Base-by-base conservation (phyloP, 2,797 vertebrate species). In the Fundulus diaphanus region DNA sequence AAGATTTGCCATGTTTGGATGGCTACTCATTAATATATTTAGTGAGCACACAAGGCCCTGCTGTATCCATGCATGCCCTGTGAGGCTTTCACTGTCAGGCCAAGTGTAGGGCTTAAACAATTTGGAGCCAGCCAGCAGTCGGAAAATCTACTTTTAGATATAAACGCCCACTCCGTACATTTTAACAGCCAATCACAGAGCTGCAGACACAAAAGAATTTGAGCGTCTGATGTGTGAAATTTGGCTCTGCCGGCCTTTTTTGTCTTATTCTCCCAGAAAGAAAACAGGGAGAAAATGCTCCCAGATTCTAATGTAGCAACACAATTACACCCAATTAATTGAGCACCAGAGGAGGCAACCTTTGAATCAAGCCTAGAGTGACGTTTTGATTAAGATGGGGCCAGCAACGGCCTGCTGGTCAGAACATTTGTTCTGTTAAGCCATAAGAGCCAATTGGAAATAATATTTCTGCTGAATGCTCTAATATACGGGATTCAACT, bases 81-180 rank as follows among this genome's bases (percentile, higher is more conserved):
- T 22, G 70, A 70, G 52, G 56, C 74, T 33, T 70, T 83, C 73
- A 63, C 67, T 77, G 76, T 71, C 67, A 46, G 42, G 42, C 68
- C 46, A 42, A n/a, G 73, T 72, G 80, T 59, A 31, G 51, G 73
- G 79, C 81, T 73, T 2, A 74, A 76, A 78, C 46, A 76, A 59
- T 70, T 49, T 49, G 16, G 57, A 79, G 81, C 72, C 81, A 80
- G 46, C 40, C 31, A 16, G 2, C 72, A 67, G 48, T 65, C 56
- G 42, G 56, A 68, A 57, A 7, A 63, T 72, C 80, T 82, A 56
- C 84, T 83, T 84, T 85, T 77, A 77, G 75, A 54, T 51, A 61
- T 73, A 77, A 81, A 90, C 80, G n/a, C 87, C 85, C 76, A 83
- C 85, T 78, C 61, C 5, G 2, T 72, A 27, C 73, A 74, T 65